These are phyloP conservation scores for Meloidogyne floridensis DNA, from an alignment of 1,140 invertebrate genomes.

Conservation along the genomic window DNA sequence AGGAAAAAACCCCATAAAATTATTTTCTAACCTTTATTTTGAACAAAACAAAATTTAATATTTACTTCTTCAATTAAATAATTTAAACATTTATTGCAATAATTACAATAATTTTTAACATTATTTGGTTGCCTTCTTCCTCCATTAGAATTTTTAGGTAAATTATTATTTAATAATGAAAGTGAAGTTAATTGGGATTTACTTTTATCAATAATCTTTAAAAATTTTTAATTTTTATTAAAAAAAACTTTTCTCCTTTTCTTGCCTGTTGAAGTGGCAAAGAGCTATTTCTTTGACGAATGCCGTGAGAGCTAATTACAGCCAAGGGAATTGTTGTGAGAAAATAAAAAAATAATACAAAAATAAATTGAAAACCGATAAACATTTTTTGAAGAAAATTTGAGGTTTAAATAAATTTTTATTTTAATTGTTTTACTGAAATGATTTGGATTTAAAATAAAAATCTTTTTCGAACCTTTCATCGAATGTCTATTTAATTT, in stretches of 20 bases:
- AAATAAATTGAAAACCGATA: too few species aligned
- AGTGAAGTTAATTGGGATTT: conserved; percentile 8
- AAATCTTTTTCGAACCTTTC: too few species aligned
- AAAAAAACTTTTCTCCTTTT: not conserved
- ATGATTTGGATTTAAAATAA: too few species aligned
- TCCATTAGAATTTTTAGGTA: not conserved
- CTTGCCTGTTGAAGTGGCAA: conserved; percentile 19
- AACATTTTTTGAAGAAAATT: too few species aligned
- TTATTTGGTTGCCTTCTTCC: not conserved
- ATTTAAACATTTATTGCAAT: conserved; percentile 10
- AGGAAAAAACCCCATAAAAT: too few species aligned
- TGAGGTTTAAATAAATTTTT: too few species aligned
- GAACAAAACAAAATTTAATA: not conserved
- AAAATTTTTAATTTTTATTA: not conserved
- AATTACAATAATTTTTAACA: not conserved
- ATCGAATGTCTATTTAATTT: too few species aligned
- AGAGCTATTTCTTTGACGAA: conserved; percentile 29
- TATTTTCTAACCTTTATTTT: not conserved
- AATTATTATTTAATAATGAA: not conserved
- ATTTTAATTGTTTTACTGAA: too few species aligned
- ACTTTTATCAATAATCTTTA: conserved; percentile 15
- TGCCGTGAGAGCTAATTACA: conserved; percentile 18
- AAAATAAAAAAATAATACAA: not conserved
- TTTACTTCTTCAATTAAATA: not conserved
- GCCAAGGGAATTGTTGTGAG: not conserved